Base-by-base conservation (phyloP, 2,797 vertebrate species). In the Intellagama lesueurii region DNA sequence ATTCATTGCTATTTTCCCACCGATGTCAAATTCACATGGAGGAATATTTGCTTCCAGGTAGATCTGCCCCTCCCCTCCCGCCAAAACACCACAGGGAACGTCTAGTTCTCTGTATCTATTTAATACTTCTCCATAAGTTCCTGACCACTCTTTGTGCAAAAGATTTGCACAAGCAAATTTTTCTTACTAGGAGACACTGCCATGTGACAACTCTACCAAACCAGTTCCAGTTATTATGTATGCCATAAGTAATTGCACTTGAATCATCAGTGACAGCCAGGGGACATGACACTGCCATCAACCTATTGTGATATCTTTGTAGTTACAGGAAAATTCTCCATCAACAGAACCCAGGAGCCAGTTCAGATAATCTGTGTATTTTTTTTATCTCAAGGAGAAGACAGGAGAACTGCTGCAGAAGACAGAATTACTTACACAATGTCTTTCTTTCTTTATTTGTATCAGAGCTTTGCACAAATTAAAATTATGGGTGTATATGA, bases 21-120 rank as follows among this genome's bases (percentile, higher is more conserved):
- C 87, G 60, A 90, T 94, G 88, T 91, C 91, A 94, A 90, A 86
- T 72, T 91, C 5, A 89, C 68, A 94, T 9, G 60, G 81, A 89
- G 81, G 73, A 92, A 93, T 85, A 89, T 90, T 86, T 85, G 91
- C 90, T 92, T 90, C 24, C 91, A 4, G 83, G 91, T 60, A 82
- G 19, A 75, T 87, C 80, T 82, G 4, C 24, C 84, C 85, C 14
- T 52, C 22, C 9, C 4, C 1, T 12, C n/a, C 52, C 2, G 14
- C 14, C 32, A 80, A 81, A 84, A 68, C 24, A 94, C 66, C 0
- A 0, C 4, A 7, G 70, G 92, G 89, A 96, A 87, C 44, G 49
- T 83, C 80, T 90, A 30, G n/a, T 26, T 81, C 30, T 22, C 56
- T 64, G 7, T 35, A 49, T n/a, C 49, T 69, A 26, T 81, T 30